Conservation (phyloP, 2,888 invertebrate species). For the Holacanthella duospinosa region DNA sequence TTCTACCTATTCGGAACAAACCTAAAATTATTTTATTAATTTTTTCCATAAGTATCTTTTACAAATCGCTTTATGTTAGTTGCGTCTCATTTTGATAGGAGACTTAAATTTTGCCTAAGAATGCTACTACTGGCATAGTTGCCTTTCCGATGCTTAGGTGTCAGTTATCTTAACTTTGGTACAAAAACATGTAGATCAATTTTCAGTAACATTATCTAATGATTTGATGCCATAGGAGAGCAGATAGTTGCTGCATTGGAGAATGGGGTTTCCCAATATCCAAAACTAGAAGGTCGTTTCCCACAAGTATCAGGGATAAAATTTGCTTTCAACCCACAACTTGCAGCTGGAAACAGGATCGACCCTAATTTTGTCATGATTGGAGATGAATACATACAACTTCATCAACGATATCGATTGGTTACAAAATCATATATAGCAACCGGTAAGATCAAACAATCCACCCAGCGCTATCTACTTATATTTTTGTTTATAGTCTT, state of each 20-base stretch:
- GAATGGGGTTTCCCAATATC: slow-evolving; percentile 75
- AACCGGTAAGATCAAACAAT: slow-evolving; percentile 49
- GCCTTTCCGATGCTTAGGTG: neutral
- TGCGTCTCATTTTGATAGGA: too few relatives aligned
- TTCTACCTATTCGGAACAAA: too few relatives aligned
- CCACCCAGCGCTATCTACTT: too few relatives aligned
- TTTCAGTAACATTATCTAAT: too few relatives aligned
- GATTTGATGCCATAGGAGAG: too few relatives aligned
- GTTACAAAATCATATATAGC: slow-evolving; percentile 73
- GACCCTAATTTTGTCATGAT: slow-evolving; percentile 63
- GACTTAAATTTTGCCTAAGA: too few relatives aligned
- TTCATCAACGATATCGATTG: slow-evolving; percentile 60
- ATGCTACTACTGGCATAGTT: too few relatives aligned
- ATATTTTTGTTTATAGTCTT: too few relatives aligned
- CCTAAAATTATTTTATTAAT: too few relatives aligned
- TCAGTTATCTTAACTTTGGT: too few relatives aligned
- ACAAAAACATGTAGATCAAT: neutral
- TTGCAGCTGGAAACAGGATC: slow-evolving; percentile 57
- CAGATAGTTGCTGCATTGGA: slow-evolving; percentile 62
- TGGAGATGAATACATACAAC: slow-evolving; percentile 70
- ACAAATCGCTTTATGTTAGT: too few relatives aligned
- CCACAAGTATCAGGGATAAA: slow-evolving; percentile 60
- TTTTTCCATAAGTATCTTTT: neutral
- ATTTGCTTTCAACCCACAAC: slow-evolving; percentile 63
- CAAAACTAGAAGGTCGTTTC: slow-evolving; percentile 76